phyloP scores from a whole-genome alignment of 2,888 invertebrate species.

The Alsophila aescularia region DNA sequence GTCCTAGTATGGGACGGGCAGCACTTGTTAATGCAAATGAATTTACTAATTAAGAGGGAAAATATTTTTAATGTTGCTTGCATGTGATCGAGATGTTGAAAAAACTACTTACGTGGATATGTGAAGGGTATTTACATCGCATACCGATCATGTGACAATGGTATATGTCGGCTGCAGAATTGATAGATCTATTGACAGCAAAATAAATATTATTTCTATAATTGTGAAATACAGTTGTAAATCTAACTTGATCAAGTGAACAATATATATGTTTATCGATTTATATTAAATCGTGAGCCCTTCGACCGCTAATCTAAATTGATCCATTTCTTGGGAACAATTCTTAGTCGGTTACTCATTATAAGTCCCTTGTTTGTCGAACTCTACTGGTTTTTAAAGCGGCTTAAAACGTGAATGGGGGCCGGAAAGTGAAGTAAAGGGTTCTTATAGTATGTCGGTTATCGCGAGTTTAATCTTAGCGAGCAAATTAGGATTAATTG shows the following conservation, averaged over 20 bases:
- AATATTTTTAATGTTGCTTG: slow-evolving; percentile 75
- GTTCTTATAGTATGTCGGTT: slow-evolving; percentile 75
- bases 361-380: slow-evolving; percentile 79
- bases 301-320: slow-evolving; percentile 57
- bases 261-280: slow-evolving; percentile 47
- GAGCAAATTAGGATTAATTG: slow-evolving; percentile 84
- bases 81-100: slow-evolving; percentile 57
- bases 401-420: slow-evolving; percentile 73
- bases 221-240: slow-evolving; percentile 12
- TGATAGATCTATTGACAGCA: slow-evolving; percentile 60
- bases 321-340: slow-evolving; percentile 64
- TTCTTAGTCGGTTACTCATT: slow-evolving; percentile 77
- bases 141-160: slow-evolving; percentile 64
- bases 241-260: slow-evolving; percentile 18
- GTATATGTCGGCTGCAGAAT: slow-evolving; percentile 53
- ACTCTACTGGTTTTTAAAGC: slow-evolving; percentile 76
- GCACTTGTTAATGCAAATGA: slow-evolving; percentile 78
- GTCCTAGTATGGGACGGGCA: slow-evolving; percentile 76
- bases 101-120: slow-evolving; percentile 55
- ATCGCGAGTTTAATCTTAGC: slow-evolving; percentile 79
- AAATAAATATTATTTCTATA: slow-evolving; percentile 8
- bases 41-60: slow-evolving; percentile 78
- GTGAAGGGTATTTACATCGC: slow-evolving; percentile 44
- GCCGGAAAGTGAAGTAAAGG: slow-evolving; percentile 73
- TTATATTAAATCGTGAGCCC: slow-evolving; percentile 43